phyloP scores from a whole-genome alignment of 2,113 vertebrate species.

The Neolamprologus modestus region DNA sequence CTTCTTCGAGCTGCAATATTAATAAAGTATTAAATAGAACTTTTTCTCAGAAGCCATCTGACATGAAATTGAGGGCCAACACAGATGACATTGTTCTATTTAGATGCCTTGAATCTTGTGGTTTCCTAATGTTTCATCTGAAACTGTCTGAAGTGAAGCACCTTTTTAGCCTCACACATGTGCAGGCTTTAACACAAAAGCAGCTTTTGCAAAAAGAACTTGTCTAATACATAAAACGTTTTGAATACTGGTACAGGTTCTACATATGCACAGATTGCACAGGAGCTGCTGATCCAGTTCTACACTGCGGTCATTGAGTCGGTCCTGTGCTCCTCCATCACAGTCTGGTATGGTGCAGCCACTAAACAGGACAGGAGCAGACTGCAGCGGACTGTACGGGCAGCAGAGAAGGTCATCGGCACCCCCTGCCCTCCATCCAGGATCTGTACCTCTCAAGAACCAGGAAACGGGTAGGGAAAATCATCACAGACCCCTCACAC shows the following conservation, averaged over 20 bases:
- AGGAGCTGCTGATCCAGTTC: neutral
- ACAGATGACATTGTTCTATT: neutral
- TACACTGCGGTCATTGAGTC: neutral
- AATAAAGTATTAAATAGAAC: neutral
- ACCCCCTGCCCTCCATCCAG: neutral
- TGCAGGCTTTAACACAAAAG: neutral
- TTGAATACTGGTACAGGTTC: neutral
- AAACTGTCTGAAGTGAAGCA: neutral
- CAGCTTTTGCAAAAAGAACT: neutral
- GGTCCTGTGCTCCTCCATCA: neutral
- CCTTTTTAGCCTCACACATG: neutral
- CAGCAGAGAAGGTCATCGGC: rapidly evolving
- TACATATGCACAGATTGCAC: neutral
- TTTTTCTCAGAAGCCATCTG: neutral
- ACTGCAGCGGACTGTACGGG: neutral
- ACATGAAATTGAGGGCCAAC: neutral
- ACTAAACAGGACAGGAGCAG: neutral
- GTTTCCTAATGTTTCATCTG: neutral
- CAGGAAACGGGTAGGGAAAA: rapidly evolving
- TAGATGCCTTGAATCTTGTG: neutral
- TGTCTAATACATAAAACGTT: neutral
- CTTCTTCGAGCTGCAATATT: neutral
- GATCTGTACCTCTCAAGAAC: neutral
- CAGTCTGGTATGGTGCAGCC: neutral
- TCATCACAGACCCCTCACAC: no score